Percentiles rank a stretch among this genome's conserved stretches.
phyloP scores from a whole-genome alignment of 2,113 vertebrate species.

The Cervus canadensis region DNA sequence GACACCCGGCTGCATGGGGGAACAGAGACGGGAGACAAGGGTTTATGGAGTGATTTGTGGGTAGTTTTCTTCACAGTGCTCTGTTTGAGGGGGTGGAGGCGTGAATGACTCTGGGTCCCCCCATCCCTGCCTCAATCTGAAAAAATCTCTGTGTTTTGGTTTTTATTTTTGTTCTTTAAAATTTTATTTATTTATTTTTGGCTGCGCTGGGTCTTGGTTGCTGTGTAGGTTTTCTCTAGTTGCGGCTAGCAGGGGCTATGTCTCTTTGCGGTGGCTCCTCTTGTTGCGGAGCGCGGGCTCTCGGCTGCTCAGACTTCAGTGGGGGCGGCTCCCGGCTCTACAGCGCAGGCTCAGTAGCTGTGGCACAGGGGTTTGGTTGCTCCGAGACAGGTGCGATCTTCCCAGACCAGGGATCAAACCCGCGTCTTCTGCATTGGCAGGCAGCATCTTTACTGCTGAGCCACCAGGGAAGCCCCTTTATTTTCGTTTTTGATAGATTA shows the following conservation, averaged over 20 bases:
- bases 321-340: background rate
- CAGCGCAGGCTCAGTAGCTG: background rate
- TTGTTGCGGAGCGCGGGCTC: fast-evolving
- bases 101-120: no score
- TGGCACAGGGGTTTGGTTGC: background rate
- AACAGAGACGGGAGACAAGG: fast-evolving
- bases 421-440: background rate
- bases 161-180: background rate
- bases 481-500: background rate
- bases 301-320: background rate
- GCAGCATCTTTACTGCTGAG: background rate
- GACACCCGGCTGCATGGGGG: background rate
- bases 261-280: fast-evolving
- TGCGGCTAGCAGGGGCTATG: background rate
- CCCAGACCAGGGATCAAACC: background rate
- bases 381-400: background rate
- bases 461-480: background rate
- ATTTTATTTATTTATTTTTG: background rate
- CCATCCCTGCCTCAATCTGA: background rate
- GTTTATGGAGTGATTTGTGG: background rate
- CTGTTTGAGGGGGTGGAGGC: background rate
- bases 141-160: background rate
- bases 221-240: background rate
- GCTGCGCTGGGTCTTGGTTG: background rate
- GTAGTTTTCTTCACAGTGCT: no score